These are phyloP conservation scores for Zeus faber DNA, from an alignment of 2,113 vertebrate genomes.

Conservation along the genomic window DNA sequence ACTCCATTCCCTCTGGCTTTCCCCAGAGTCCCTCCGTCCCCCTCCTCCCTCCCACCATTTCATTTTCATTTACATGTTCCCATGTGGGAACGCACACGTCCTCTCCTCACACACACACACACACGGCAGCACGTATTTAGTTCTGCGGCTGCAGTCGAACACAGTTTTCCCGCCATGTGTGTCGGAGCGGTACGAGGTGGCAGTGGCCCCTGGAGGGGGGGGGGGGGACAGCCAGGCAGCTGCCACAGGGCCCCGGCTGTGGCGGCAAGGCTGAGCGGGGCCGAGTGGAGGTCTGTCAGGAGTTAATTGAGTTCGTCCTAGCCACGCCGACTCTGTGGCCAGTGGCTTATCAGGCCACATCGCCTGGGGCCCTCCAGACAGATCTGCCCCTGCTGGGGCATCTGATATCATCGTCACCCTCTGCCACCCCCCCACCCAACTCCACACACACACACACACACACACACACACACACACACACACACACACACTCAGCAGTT, in stretches of 20 bases:
- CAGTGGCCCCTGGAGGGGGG: conserved; percentile 65
- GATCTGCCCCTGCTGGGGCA: conserved; percentile 69
- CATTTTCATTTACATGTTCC: conserved; percentile 45
- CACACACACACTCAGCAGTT: conserved; percentile 38
- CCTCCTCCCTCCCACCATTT: conserved; percentile 20
- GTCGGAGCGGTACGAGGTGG: conserved; percentile 57
- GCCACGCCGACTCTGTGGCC: conserved; percentile 68
- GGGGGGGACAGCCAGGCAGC: conserved; percentile 69
- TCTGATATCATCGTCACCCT: conserved; percentile 72
- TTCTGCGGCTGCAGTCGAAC: conserved; percentile 21
- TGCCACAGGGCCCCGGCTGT: conserved; percentile 60
- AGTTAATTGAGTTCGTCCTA: conserved; percentile 80
- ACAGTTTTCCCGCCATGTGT: conserved; percentile 33
- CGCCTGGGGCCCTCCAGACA: conserved; percentile 65
- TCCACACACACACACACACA: no score
- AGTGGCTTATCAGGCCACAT: conserved; percentile 76
- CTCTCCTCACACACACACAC: conserved; percentile 4
- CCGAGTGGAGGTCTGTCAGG: conserved; percentile 70
- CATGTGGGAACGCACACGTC: conserved; percentile 1
- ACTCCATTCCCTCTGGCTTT: conserved; percentile 25
- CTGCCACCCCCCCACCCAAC: not conserved
- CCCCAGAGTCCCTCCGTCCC: no score
- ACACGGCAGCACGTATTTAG: conserved; percentile 27
- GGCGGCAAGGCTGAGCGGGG: conserved; percentile 50
- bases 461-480: conserved; percentile 8